Evolutionary conservation across 1,140 invertebrate genomes (phyloP).

Genomic region (Drosophila teissieri): DNA sequence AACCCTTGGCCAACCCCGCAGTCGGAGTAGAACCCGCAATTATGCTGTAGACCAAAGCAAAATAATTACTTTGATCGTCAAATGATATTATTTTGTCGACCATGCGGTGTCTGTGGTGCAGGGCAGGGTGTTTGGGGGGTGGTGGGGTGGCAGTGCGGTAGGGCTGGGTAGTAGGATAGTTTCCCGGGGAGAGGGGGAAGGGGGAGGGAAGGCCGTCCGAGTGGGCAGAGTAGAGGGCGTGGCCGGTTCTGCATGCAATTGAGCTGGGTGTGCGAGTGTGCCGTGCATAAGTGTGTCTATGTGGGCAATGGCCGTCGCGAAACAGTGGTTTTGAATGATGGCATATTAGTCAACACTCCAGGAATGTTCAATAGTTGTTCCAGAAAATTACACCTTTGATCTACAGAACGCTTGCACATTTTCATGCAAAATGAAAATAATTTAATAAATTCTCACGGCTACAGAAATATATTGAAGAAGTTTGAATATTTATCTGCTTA

Average conservation of each 20-base stretch:
- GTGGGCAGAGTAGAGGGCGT: constrained; percentile 37
- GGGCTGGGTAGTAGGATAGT: constrained; percentile 16
- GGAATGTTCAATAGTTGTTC: not conserved
- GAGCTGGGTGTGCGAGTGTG: constrained; percentile 42
- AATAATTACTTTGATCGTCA: constrained; percentile 84
- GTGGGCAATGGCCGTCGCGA: constrained; percentile 39
- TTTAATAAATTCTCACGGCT: too few species aligned
- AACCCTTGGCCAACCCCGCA: constrained; percentile 35
- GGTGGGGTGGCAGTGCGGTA: constrained; percentile 2
- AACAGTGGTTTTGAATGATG: constrained; percentile 34
- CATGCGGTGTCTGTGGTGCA: constrained; percentile 45
- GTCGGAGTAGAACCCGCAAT: constrained; percentile 66
- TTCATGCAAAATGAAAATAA: not conserved
- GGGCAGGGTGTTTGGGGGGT: constrained; percentile 30
- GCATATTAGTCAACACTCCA: not conserved
- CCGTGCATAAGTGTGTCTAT: constrained; percentile 17
- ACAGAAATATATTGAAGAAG: too few species aligned
- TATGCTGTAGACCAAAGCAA: constrained; percentile 83
- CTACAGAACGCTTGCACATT: not conserved
- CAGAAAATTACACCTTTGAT: too few species aligned
- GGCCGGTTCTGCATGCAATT: constrained; percentile 41
- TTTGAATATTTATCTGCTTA: too few species aligned
- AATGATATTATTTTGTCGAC: constrained; percentile 83
- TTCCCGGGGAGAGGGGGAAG: constrained; percentile 16
- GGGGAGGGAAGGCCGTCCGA: constrained; percentile 29